These are phyloP conservation scores for Petrolisthes manimaculis DNA, from an alignment of 2,888 invertebrate species.

Conservation along the genomic window DNA sequence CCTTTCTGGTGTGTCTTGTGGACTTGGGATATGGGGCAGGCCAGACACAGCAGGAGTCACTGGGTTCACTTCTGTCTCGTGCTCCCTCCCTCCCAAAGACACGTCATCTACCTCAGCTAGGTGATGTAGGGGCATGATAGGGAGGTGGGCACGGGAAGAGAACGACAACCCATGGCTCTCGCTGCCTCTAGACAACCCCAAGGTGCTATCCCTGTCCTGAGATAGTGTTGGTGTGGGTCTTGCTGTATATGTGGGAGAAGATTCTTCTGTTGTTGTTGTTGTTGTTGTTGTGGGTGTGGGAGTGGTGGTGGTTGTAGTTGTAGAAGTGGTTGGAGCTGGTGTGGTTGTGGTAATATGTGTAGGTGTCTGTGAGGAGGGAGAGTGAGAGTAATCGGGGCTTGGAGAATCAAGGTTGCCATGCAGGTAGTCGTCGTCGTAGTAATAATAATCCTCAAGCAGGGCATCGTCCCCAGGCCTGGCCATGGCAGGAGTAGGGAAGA, in stretches of 20 bases:
- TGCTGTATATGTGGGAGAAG: not conserved
- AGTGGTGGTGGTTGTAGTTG: slow-evolving; percentile 16
- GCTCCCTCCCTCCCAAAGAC: not conserved
- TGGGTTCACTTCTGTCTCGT: slow-evolving; percentile 6
- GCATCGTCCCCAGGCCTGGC: not conserved
- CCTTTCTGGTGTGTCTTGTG: slow-evolving; percentile 5
- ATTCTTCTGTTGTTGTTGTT: slow-evolving; percentile 16
- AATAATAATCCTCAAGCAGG: slow-evolving; percentile 49
- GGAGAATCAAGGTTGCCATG: slow-evolving; percentile 23
- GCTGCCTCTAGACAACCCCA: slow-evolving; percentile 8
- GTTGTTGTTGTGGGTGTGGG: slow-evolving; percentile 27
- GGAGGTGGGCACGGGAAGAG: not conserved
- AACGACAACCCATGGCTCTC: slow-evolving; percentile 7
- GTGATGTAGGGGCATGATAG: not conserved
- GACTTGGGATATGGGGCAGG: slow-evolving; percentile 18
- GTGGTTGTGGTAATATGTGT: slow-evolving; percentile 27
- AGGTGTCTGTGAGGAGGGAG: slow-evolving; percentile 38
- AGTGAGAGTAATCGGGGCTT: slow-evolving; percentile 21
- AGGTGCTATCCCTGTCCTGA: slow-evolving; percentile 27
- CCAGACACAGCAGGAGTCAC: not conserved
- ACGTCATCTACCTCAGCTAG: not conserved
- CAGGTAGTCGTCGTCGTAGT: slow-evolving; percentile 47
- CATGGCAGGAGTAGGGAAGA: not conserved
- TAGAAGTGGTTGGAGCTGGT: slow-evolving; percentile 28
- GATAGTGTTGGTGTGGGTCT: slow-evolving; percentile 32